phyloP scores from a whole-genome alignment of 1,140 invertebrate genomes.

The Antheraea mylitta region DNA sequence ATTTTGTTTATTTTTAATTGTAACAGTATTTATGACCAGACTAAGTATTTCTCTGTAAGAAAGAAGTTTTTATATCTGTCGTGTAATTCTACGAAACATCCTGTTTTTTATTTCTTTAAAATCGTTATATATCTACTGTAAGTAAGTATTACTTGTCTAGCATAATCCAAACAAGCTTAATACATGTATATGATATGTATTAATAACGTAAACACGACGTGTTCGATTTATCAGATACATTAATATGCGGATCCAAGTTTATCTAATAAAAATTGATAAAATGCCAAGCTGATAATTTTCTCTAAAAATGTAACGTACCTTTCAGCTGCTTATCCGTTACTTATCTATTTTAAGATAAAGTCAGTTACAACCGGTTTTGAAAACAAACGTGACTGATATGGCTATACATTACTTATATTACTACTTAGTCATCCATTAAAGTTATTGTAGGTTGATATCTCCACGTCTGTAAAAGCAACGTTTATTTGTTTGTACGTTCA shows the following conservation, averaged over 20 bases:
- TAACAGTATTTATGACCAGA: too few relatives aligned
- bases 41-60: too few relatives aligned
- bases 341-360: conserved; percentile 3
- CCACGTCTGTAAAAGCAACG: background rate
- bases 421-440: background rate
- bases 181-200: background rate
- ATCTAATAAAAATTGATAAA: background rate
- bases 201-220: background rate
- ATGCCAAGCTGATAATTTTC: background rate
- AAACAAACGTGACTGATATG: background rate
- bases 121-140: background rate
- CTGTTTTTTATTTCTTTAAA: background rate
- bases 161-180: too few relatives aligned
- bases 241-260: background rate
- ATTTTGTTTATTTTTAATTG: too few relatives aligned
- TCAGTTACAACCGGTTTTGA: background rate
- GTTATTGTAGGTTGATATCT: background rate
- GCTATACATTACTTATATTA: background rate
- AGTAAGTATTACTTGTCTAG: background rate
- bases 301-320: background rate
- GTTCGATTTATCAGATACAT: background rate
- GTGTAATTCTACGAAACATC: too few relatives aligned
- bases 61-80: too few relatives aligned
- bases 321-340: background rate
- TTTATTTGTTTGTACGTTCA: background rate